Percentiles rank a stretch among this genome's conserved stretches.
Evolutionary conservation across 2,797 vertebrate species (phyloP).

Genomic region (Hybognathus amarus): DNA sequence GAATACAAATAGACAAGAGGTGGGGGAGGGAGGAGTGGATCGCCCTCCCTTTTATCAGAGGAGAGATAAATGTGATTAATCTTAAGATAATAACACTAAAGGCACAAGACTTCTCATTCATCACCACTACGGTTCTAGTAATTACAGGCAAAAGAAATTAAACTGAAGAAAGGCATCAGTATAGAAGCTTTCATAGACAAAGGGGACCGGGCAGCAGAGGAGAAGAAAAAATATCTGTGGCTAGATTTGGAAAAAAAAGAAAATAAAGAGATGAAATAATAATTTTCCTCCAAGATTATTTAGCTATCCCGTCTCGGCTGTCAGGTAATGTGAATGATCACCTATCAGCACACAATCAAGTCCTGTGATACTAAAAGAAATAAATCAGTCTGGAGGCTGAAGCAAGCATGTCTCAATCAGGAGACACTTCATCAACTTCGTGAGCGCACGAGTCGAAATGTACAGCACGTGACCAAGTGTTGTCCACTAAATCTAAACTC

Average conservation of each 20-base stretch:
- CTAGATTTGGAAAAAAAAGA: not conserved
- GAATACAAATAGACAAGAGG: slow-evolving; percentile 77
- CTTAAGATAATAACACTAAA: slow-evolving; percentile 42
- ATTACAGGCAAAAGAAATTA: slow-evolving; percentile 31
- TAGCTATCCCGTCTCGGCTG: slow-evolving; percentile 3
- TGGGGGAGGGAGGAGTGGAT: slow-evolving; percentile 44
- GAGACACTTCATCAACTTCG: slow-evolving; percentile 32
- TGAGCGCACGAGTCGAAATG: not conserved
- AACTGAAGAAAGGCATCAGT: slow-evolving; percentile 10
- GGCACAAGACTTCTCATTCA: slow-evolving; percentile 29
- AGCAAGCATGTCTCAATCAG: slow-evolving; percentile 22
- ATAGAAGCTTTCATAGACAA: slow-evolving; percentile 11
- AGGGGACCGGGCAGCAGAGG: not conserved
- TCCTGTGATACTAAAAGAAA: not conserved
- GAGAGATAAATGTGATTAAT: slow-evolving; percentile 48
- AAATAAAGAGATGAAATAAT: not conserved
- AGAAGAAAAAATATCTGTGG: not conserved
- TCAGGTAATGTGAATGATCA: slow-evolving; percentile 30
- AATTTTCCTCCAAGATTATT: slow-evolving; percentile 35
- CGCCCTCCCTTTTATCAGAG: slow-evolving; percentile 43
- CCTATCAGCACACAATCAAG: slow-evolving; percentile 27
- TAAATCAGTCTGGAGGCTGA: slow-evolving; percentile 31
- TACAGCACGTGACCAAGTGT: slow-evolving; percentile 21
- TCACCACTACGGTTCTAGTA: slow-evolving; percentile 33
- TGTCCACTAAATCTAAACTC: slow-evolving; percentile 27